These are phyloP conservation scores for Hetaerina titia DNA, from an alignment of 2,888 invertebrate species.

Conservation along the genomic window DNA sequence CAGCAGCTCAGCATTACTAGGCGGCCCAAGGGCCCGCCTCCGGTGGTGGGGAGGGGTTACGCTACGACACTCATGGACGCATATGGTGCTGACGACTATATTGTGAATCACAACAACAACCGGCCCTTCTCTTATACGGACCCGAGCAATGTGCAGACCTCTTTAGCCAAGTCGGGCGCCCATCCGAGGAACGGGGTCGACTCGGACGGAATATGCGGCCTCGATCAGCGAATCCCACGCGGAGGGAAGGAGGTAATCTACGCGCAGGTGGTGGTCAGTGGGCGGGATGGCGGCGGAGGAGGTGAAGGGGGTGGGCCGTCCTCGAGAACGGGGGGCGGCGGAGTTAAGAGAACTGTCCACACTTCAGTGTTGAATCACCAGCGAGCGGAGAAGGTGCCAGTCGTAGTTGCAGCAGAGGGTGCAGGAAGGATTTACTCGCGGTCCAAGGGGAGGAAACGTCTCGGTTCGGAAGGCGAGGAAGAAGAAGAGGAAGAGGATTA, in stretches of 20 bases:
- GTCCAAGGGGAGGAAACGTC: slow-evolving; percentile 82
- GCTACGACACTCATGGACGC: slow-evolving; percentile 76
- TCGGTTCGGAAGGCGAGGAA: slow-evolving; percentile 80
- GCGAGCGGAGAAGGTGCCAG: slow-evolving; percentile 62
- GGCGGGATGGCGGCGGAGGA: slow-evolving; percentile 71
- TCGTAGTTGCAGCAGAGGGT: slow-evolving; percentile 63
- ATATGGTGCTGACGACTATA: slow-evolving; percentile 60
- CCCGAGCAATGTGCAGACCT: slow-evolving; percentile 78
- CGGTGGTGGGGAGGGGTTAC: slow-evolving; percentile 80
- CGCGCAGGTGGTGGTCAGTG: slow-evolving; percentile 83
- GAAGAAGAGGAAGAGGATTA: slow-evolving; percentile 73
- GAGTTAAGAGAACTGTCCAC: slow-evolving; percentile 79
- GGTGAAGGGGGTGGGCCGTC: slow-evolving; percentile 57
- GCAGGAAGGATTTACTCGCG: slow-evolving; percentile 78
- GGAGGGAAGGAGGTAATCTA: slow-evolving; percentile 82
- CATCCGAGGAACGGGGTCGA: slow-evolving; percentile 69
- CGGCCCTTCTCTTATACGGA: slow-evolving; percentile 90
- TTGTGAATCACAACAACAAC: slow-evolving; percentile 82
- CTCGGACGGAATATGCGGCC: slow-evolving; percentile 68
- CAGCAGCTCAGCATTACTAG: slow-evolving; percentile 81
- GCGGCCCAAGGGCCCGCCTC: slow-evolving; percentile 78
- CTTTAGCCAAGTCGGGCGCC: slow-evolving; percentile 75
- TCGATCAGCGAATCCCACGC: slow-evolving; percentile 69
- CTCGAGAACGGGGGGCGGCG: slow-evolving; percentile 36
- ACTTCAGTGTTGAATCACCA: slow-evolving; percentile 76